These are phyloP conservation scores for Colostygia pectinataria DNA, from an alignment of 2,888 invertebrate genomes.

Conservation along the genomic window DNA sequence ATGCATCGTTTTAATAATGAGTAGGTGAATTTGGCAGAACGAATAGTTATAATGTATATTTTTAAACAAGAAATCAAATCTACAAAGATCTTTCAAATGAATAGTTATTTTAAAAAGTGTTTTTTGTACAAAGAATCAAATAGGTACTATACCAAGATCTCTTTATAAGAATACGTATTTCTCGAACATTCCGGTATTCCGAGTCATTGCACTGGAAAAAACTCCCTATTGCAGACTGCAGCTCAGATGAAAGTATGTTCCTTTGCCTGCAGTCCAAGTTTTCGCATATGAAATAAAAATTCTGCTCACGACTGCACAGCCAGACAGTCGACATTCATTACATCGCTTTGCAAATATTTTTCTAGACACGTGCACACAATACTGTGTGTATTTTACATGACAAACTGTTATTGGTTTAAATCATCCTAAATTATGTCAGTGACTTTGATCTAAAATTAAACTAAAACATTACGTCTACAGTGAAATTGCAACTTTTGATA, in stretches of 20 bases:
- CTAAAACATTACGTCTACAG: too few species aligned
- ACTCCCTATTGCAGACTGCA: background rate
- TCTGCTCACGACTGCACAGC: constrained; percentile 24
- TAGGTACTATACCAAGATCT: too few species aligned
- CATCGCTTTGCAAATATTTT: constrained; percentile 29
- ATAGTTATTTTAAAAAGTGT: background rate
- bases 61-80: too few species aligned
- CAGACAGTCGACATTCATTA: constrained; percentile 30
- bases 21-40: too few species aligned
- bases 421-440: too few species aligned
- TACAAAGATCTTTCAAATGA: too few species aligned
- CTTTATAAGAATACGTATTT: background rate
- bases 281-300: constrained; percentile 21
- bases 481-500: too few species aligned
- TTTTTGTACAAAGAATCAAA: too few species aligned
- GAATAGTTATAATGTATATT: too few species aligned
- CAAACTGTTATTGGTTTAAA: background rate
- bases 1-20: too few species aligned
- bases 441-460: too few species aligned
- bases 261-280: constrained; percentile 9
- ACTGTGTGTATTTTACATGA: background rate
- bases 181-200: background rate
- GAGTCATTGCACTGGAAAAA: constrained; percentile 9
- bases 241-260: too few species aligned
- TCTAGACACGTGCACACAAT: constrained; percentile 21